These are phyloP conservation scores for Selenia dentaria DNA, from an alignment of 2,888 invertebrate genomes.

Conservation along the genomic window DNA sequence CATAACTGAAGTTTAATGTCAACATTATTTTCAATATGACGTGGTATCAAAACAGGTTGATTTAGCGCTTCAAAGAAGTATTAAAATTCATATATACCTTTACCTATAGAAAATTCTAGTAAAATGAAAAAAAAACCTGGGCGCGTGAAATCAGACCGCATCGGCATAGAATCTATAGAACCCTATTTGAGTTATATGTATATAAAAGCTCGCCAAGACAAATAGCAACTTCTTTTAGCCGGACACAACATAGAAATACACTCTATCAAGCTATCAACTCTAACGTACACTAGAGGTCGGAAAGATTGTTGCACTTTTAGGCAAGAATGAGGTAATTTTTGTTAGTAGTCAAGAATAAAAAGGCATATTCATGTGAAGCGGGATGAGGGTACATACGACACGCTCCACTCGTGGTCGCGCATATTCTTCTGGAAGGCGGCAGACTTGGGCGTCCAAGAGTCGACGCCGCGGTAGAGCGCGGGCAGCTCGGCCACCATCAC, in stretches of 20 bases:
- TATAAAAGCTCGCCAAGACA: too few relatives aligned
- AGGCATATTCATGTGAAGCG: conserved; percentile 24
- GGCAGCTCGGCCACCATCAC: conserved; percentile 85
- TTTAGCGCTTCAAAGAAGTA: too few relatives aligned
- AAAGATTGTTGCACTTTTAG: conserved; percentile 8
- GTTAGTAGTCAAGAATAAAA: conserved; percentile 51
- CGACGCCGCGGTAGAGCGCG: conserved; percentile 88
- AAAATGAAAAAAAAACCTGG: too few relatives aligned
- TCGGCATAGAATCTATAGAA: too few relatives aligned
- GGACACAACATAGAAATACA: conserved; percentile 7
- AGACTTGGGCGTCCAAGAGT: conserved; percentile 91
- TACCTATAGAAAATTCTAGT: too few relatives aligned
- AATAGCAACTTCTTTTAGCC: conserved; percentile 27
- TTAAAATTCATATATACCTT: too few relatives aligned
- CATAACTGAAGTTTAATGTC: too few relatives aligned
- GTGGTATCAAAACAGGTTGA: too few relatives aligned
- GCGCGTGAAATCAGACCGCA: too few relatives aligned
- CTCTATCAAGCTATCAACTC: too few relatives aligned
- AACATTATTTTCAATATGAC: too few relatives aligned
- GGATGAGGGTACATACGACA: conserved; percentile 75
- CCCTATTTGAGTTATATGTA: too few relatives aligned
- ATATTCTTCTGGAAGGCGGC: conserved; percentile 82
- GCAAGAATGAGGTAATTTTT: conserved; percentile 27
- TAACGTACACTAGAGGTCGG: conserved; percentile 20
- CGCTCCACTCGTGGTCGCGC: conserved; percentile 84